phyloP scores from a whole-genome alignment of 2,888 invertebrate species.

The Eupithecia subumbrata region DNA sequence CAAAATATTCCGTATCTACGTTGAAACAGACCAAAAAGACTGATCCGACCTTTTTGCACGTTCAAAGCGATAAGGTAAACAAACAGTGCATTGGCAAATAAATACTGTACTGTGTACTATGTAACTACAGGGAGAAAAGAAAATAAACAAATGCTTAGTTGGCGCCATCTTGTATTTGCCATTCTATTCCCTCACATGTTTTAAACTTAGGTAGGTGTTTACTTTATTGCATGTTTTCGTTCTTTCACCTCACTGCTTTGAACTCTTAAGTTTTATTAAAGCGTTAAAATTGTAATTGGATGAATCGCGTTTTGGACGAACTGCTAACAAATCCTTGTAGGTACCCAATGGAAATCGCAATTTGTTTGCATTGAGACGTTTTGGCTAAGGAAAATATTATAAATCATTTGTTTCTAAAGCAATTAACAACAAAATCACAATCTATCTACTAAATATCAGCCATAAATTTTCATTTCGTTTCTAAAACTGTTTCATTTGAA shows the following conservation, averaged over 20 bases:
- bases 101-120: neutral
- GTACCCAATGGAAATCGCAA: no score
- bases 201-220: neutral
- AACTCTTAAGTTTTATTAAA: no score
- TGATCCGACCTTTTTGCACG: neutral
- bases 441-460: neutral
- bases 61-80: neutral
- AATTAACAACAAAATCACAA: neutral
- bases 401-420: no score
- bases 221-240: neutral
- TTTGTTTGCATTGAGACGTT: no score
- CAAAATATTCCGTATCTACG: neutral
- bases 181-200: neutral
- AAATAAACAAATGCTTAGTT: neutral
- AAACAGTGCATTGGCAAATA: slow-evolving; percentile 6
- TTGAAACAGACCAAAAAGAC: neutral
- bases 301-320: no score
- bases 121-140: neutral
- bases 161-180: neutral
- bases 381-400: no score
- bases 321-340: no score
- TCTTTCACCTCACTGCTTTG: neutral
- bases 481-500: neutral
- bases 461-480: neutral
- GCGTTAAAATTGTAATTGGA: no score